Conservation (phyloP, 1,140 invertebrate genomes). For the Drosophila subpulchrella region DNA sequence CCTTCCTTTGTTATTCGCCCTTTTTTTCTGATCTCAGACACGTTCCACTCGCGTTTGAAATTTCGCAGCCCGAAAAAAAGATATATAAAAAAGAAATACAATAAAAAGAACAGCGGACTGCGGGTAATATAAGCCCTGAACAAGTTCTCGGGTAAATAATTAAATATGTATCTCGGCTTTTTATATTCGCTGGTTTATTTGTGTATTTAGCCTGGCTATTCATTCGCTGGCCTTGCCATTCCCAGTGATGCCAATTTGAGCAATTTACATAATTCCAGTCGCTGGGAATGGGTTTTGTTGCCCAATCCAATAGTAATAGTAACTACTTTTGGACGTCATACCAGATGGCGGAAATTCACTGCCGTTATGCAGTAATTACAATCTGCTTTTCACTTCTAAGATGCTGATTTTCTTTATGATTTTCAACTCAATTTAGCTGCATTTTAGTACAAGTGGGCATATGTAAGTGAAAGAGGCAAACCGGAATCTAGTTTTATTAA, state of each 20-base stretch:
- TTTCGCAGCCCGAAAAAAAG: constrained; percentile 33
- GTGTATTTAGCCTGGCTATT: constrained; percentile 46
- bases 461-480: not conserved
- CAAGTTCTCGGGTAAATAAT: constrained; percentile 75
- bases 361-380: constrained; percentile 15
- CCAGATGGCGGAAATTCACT: constrained; percentile 5
- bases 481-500: not conserved
- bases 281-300: constrained; percentile 35
- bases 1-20: constrained; percentile 20
- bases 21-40: constrained; percentile 36
- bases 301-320: constrained; percentile 34
- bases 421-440: not conserved
- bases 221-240: constrained; percentile 43
- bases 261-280: constrained; percentile 70
- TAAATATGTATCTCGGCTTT: constrained; percentile 52
- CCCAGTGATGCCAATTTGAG: constrained; percentile 51
- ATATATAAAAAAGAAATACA: constrained; percentile 2
- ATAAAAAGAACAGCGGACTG: constrained; percentile 23
- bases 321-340: constrained; percentile 21
- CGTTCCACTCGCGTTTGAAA: constrained; percentile 47
- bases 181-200: constrained; percentile 61
- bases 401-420: constrained; percentile 1
- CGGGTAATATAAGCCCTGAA: constrained; percentile 56
- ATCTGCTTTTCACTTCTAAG: constrained; percentile 1
- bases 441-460: not conserved